Conservation (phyloP, 2,888 invertebrate species). For the Brenthis hecate region DNA sequence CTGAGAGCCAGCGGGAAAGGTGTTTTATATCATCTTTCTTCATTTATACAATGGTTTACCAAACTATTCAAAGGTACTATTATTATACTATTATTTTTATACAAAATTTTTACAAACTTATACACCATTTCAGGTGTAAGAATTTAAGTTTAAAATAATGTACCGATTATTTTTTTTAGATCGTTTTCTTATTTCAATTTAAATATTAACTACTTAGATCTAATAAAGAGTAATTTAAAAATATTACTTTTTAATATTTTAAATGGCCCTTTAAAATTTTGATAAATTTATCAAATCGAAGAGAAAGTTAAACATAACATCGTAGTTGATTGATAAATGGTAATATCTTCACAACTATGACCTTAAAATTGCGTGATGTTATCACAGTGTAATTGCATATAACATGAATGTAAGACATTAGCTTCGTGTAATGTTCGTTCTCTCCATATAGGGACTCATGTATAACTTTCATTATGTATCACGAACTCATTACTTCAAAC, state of each 20-base stretch:
- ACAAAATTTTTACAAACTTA: too few relatives aligned
- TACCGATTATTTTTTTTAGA: too few relatives aligned
- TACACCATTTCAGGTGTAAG: too few relatives aligned
- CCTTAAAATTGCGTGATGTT: slow-evolving; percentile 35
- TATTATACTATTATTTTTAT: too few relatives aligned
- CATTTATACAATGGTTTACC: background rate
- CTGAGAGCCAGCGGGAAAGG: slow-evolving; percentile 20
- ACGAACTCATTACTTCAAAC: slow-evolving; percentile 57
- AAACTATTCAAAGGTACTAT: too few relatives aligned
- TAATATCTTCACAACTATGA: slow-evolving; percentile 19
- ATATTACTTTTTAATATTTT: too few relatives aligned
- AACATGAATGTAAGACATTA: slow-evolving; percentile 17
- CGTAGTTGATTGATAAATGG: background rate
- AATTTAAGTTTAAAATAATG: too few relatives aligned
- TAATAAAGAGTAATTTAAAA: too few relatives aligned
- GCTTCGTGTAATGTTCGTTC: slow-evolving; percentile 43
- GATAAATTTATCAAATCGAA: too few relatives aligned
- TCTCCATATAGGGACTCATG: slow-evolving; percentile 49
- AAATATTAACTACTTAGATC: too few relatives aligned
- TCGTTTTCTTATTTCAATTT: too few relatives aligned
- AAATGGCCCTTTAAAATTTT: too few relatives aligned
- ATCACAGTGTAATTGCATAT: slow-evolving; percentile 30
- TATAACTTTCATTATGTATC: slow-evolving; percentile 54
- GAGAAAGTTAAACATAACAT: background rate
- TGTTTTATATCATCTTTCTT: slow-evolving; percentile 8